A percentile compares a stretch with the other conserved stretches of the same genome.
These are phyloP conservation scores for Eulithis prunata DNA, from an alignment of 2,888 invertebrate species.

Conservation along the genomic window DNA sequence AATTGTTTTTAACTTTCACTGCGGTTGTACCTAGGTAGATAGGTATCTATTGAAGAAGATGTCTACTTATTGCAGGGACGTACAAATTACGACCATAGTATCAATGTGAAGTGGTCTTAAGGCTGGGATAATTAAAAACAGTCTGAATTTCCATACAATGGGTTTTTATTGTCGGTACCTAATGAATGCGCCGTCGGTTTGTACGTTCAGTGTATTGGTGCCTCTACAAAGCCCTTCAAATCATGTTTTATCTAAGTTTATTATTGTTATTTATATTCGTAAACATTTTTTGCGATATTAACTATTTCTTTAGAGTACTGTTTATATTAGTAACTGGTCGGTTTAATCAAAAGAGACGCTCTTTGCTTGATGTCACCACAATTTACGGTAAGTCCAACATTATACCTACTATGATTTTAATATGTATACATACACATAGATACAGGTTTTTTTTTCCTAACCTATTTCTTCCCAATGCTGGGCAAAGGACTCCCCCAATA, in stretches of 20 bases:
- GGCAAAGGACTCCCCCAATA: no score
- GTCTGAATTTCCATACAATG: slow-evolving; percentile 38
- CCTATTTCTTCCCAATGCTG: no score
- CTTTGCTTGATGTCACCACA: slow-evolving; percentile 87
- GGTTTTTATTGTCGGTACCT: slow-evolving; percentile 20
- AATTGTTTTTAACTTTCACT: no score
- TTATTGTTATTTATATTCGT: slow-evolving; percentile 70
- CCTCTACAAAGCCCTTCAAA: slow-evolving; percentile 10
- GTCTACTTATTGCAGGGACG: no score
- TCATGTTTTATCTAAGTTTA: slow-evolving; percentile 50
- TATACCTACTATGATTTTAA: neutral
- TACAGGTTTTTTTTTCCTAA: no score
- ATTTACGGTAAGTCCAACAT: slow-evolving; percentile 85
- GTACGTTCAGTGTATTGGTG: neutral
- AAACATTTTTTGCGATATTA: slow-evolving; percentile 87
- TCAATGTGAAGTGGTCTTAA: slow-evolving; percentile 20
- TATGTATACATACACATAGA: no score
- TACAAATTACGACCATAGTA: neutral
- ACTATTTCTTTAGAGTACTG: slow-evolving; percentile 89
- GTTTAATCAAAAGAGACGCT: slow-evolving; percentile 85
- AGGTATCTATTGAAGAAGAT: no score
- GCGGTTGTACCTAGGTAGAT: no score
- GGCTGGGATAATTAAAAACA: slow-evolving; percentile 24
- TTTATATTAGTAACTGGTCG: slow-evolving; percentile 87
- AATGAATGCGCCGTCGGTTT: neutral